Evolutionary conservation across 2,113 vertebrate genomes (phyloP).

Genomic region (Fukomys damarensis): DNA sequence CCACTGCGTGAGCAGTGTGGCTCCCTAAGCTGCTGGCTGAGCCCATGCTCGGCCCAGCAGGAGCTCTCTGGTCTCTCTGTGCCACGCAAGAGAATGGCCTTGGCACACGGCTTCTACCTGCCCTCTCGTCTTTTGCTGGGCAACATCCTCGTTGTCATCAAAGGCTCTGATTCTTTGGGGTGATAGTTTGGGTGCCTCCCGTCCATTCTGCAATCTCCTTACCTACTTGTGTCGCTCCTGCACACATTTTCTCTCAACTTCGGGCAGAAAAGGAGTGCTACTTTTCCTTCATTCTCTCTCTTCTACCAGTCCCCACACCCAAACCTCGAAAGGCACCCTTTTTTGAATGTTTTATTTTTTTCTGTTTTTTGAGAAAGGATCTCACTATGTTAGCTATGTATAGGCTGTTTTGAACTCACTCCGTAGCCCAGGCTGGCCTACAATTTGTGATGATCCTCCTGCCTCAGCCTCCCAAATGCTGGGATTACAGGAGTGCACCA

Average conservation of each 20-base stretch:
- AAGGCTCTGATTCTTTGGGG: neutral
- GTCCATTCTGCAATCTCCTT: neutral
- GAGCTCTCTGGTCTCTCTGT: neutral
- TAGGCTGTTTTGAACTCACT: neutral
- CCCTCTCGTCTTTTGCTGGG: neutral
- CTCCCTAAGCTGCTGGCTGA: neutral
- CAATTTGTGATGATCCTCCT: neutral
- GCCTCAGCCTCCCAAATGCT: neutral
- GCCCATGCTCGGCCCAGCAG: too few relatives aligned
- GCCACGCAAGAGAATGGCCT: neutral
- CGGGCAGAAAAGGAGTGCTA: neutral
- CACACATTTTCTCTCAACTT: neutral
- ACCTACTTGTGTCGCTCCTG: neutral
- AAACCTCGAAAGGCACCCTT: neutral
- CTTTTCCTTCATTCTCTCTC: neutral
- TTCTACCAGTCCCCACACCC: neutral
- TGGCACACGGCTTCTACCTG: rapidly evolving
- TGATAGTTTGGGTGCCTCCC: neutral
- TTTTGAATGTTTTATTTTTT: neutral
- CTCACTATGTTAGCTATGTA: neutral
- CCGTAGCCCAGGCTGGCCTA: neutral
- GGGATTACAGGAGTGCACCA: neutral
- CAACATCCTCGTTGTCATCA: neutral
- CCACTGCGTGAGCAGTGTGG: rapidly evolving
- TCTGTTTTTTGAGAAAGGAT: neutral